phyloP scores from a whole-genome alignment of 1,140 invertebrate genomes.

The Anadara kagoshimensis region DNA sequence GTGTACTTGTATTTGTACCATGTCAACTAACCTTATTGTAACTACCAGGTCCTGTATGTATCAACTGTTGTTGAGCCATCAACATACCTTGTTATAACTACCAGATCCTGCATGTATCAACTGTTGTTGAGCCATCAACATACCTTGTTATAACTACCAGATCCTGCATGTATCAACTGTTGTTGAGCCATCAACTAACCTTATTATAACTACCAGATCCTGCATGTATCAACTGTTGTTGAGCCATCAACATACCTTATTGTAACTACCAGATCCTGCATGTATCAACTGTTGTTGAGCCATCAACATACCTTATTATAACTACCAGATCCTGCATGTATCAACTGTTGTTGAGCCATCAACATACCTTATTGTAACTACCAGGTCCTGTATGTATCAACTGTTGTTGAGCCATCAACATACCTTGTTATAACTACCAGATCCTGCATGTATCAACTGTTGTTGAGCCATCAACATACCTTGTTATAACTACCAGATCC shows the following conservation, averaged over 20 bases:
- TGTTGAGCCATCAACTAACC: slow-evolving; percentile 72
- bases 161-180: slow-evolving; percentile 69
- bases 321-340: slow-evolving; percentile 67
- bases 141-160: slow-evolving; percentile 72
- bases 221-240: slow-evolving; percentile 71
- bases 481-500: slow-evolving; percentile 71
- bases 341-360: slow-evolving; percentile 72
- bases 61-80: slow-evolving; percentile 72
- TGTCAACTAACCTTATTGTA: slow-evolving; percentile 62
- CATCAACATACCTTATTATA: slow-evolving; percentile 71
- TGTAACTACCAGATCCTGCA: slow-evolving; percentile 68
- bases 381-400: slow-evolving; percentile 68
- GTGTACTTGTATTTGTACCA: too few species aligned
- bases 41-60: slow-evolving; percentile 67
- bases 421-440: slow-evolving; percentile 72
- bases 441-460: slow-evolving; percentile 69
- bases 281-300: slow-evolving; percentile 73
- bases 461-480: slow-evolving; percentile 72
- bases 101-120: slow-evolving; percentile 68
- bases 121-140: slow-evolving; percentile 71
- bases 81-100: slow-evolving; percentile 72
- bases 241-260: slow-evolving; percentile 71
- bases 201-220: slow-evolving; percentile 71
- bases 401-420: slow-evolving; percentile 71
- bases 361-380: slow-evolving; percentile 72